Evolutionary conservation across 2,888 invertebrate species (phyloP), one percentile per base, ranked within the genome.

Genomic region (Hyposoter dolosus): DNA sequence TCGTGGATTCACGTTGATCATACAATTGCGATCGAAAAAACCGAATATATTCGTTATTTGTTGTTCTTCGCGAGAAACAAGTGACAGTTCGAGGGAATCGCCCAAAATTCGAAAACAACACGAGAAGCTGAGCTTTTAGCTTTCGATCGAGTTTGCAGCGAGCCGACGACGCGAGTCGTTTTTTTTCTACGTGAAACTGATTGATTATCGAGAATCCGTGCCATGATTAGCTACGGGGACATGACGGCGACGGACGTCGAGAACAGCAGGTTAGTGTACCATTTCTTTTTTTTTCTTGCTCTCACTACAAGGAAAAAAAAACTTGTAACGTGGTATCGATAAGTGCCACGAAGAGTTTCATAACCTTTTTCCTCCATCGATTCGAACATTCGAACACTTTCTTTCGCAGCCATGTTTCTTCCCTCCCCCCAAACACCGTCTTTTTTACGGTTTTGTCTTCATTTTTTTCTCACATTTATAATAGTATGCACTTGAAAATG

Each of bases 141-240:
- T 60, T 60, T 60, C 28, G 28, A 28, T 60, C 28, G 60, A 53
- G 19, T 53, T 53, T 19, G 19, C 7, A 53, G 47, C 6, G 74
- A 23, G 10, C 23, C 10, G 12, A 45, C 47, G 23, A 76, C 65
- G 65, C 65, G 65, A 65, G 76, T 65, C 63, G 47, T 47, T 32
- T 35, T 63, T 35, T 56, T 71, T 45, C 66, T 35, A 66, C 79
- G 68, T 66, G 72, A 83, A 71, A 66, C 78, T 72, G 76, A 53
- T 66, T 75, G 43, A 68, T 81, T 72, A 63, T 76, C 79, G 53
- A 88, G 23, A 83, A 88, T 76, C 82, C 77, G 84, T 87, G 84
- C 86, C 77, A 89, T 88, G 89, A 88, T 89, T 82, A 88, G 81
- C 82, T 89, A 89, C 88, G 86, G 87, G 71, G 86, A 84, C 60